Evolutionary conservation across 1,140 invertebrate species (phyloP).

Genomic region (Panonychus citri): DNA sequence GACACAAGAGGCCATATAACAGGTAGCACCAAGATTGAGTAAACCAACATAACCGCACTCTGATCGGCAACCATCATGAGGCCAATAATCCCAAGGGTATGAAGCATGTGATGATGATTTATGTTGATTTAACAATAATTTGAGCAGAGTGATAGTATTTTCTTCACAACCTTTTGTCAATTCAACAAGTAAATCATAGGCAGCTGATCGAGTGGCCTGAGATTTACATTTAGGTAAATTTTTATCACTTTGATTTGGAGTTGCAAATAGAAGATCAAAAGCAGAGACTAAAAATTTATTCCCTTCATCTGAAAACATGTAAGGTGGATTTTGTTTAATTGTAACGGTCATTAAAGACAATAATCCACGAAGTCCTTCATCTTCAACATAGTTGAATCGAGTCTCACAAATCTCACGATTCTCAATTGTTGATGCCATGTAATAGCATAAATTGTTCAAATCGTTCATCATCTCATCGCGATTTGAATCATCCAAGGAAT

Average conservation of each 20-base stretch:
- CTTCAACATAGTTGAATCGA: conserved; percentile 50
- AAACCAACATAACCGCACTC: conserved; percentile 82
- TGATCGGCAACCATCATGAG: conserved; percentile 70
- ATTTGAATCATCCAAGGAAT: conserved; percentile 49
- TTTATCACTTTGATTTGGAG: conserved; percentile 53
- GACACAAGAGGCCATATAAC: conserved; percentile 90
- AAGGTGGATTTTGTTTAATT: conserved; percentile 61
- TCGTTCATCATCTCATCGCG: conserved; percentile 22
- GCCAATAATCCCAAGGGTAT: conserved; percentile 92
- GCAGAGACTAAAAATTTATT: conserved; percentile 33
- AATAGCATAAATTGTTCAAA: conserved; percentile 45
- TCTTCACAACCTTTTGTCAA: conserved; percentile 51
- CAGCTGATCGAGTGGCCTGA: conserved; percentile 54
- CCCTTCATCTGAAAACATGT: conserved; percentile 53
- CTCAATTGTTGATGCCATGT: conserved; percentile 45
- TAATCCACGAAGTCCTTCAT: conserved; percentile 71
- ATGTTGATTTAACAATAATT: conserved; percentile 58
- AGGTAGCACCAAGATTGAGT: conserved; percentile 80
- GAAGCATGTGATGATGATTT: conserved; percentile 49
- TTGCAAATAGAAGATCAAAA: conserved; percentile 66
- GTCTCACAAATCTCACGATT: conserved; percentile 56
- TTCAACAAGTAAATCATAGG: conserved; percentile 70
- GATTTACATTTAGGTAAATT: conserved; percentile 81
- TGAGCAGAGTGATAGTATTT: conserved; percentile 62
- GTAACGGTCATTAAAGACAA: conserved; percentile 59